phyloP scores from a whole-genome alignment of 2,888 invertebrate genomes.

The Halictus quadricinctus region DNA sequence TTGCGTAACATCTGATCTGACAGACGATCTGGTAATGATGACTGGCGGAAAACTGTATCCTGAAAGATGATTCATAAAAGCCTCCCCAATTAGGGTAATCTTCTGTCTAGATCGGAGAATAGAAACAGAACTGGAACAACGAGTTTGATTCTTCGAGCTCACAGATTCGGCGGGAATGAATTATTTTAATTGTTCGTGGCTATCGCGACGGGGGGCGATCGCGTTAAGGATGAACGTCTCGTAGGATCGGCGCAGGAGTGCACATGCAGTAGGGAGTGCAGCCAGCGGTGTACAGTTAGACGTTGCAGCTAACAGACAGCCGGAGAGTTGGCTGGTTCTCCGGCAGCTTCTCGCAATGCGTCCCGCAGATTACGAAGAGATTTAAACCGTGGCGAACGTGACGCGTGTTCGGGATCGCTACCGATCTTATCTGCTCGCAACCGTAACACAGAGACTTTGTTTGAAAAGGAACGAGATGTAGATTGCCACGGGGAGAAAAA shows the following conservation, averaged over 20 bases:
- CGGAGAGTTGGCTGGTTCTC: conserved; percentile 18
- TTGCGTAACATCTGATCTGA: too few species aligned
- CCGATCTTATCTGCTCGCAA: conserved; percentile 58
- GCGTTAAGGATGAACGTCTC: conserved; percentile 3
- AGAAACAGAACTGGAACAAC: too few species aligned
- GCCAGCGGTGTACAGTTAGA: conserved; percentile 47
- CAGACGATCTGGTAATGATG: too few species aligned
- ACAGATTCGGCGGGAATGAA: background rate
- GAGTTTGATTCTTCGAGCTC: too few species aligned
- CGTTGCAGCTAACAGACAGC: conserved; percentile 10
- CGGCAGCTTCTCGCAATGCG: conserved; percentile 25
- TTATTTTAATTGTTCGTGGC: background rate
- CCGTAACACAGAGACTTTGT: conserved; percentile 34
- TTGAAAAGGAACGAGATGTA: conserved; percentile 16
- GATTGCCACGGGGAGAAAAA: background rate
- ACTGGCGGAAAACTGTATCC: too few species aligned
- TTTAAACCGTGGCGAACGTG: conserved; percentile 58
- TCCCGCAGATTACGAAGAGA: conserved; percentile 52
- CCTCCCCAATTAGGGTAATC: too few species aligned
- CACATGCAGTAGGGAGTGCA: conserved; percentile 6
- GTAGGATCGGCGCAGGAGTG: conserved; percentile 13
- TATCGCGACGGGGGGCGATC: background rate
- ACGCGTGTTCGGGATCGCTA: conserved; percentile 61
- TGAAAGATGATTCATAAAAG: too few species aligned
- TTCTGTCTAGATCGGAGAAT: too few species aligned